Base-by-base conservation (phyloP, 2,797 vertebrate genomes). In the Thalassophryne amazonica region DNA sequence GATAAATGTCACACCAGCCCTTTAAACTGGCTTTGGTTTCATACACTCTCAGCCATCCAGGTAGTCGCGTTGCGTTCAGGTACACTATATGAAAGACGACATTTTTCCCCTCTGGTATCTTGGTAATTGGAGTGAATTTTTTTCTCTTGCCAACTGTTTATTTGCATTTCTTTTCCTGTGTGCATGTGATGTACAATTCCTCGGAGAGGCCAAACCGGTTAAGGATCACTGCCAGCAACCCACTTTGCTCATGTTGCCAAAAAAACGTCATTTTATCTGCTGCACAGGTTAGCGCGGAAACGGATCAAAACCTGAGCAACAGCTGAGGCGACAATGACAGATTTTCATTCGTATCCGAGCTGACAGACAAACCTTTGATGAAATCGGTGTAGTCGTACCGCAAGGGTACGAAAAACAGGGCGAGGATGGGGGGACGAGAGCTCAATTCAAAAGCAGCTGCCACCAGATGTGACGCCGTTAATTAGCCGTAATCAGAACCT, bases 401-500 rank as follows among this genome's bases (percentile, higher is more conserved):
- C n/a, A 56, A 62, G 68, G 18, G 33, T 39, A 39, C 22, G 34
- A 17, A 8, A 34, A 19, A 23, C 22, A 45, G 10, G 21, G 17
- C 57, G 40, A 57, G 52, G 49, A 52, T 7, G 21, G 29, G 28
- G 34, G 58, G 12, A 46, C 62, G 33, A 20, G 47, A 42, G 61
- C 18, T 56, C 71, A 45, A 69, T 79, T 63, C 58, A 69, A 62
- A 60, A 49, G 62, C 62, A 68, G 69, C 46, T 73, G 46, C 69
- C 45, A 47, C 56, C 84, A 89, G 85, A 89, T 83, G 87, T 85
- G 73, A 60, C 59, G 72, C 76, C 83, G 89, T 89, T 90, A 84
- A 90, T 90, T 89, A 85, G 78, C 80, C 58, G 82, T 83, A 76
- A 85, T 89, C 85, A 89, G 85, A 81, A 73, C 23, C 55, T 38